Evolutionary conservation across 1,140 invertebrate genomes (phyloP), one percentile per base, ranked within the genome.

Genomic region (Drosophila neocordata): DNA sequence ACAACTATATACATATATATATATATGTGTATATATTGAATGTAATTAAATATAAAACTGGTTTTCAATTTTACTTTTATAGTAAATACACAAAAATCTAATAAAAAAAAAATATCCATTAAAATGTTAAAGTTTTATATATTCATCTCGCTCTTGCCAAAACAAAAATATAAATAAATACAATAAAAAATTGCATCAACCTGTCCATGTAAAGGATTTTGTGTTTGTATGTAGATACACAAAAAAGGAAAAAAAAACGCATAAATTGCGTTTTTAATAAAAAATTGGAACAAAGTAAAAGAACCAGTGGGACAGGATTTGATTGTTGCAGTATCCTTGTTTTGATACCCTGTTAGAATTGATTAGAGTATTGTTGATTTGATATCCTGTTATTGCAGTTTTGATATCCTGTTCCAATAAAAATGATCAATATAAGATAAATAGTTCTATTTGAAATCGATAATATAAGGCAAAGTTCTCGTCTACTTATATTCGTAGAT

Each of bases 201-300:
- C 41, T 15, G 41, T 48, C 41, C n/a, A 3, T 44, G 41, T 44
- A 15, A 18, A 1, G 7, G 38, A 41, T 13, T 44, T 5, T 48
- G 41, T 1, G 55, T n/a, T n/a, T n/a, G n/a, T n/a, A n/a, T n/a
- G n/a, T n/a, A n/a, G n/a, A n/a, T n/a, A n/a, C n/a, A n/a, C n/a
- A n/a, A 4, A 4, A 13, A 13, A 13, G 4, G 5, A n/a, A 6
- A n/a, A n/a, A 13, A 41, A 44, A 44, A 44, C 41, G 41, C 13
- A 15, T 44, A 8, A 7, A 48, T 48, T 48, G 41, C 41, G 66
- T 73, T 73, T 73, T 73, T 37, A 34, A 71, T 64, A 44, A 37
- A 73, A 61, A 66, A 74, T 64, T 60, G 65, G 59, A 61, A 75
- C 73, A 55, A 75, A 74, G 77, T 75, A 53, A 51, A 69, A 51